These are phyloP conservation scores for Prunella fulvescens DNA, from an alignment of 2,113 vertebrate genomes.

Conservation along the genomic window DNA sequence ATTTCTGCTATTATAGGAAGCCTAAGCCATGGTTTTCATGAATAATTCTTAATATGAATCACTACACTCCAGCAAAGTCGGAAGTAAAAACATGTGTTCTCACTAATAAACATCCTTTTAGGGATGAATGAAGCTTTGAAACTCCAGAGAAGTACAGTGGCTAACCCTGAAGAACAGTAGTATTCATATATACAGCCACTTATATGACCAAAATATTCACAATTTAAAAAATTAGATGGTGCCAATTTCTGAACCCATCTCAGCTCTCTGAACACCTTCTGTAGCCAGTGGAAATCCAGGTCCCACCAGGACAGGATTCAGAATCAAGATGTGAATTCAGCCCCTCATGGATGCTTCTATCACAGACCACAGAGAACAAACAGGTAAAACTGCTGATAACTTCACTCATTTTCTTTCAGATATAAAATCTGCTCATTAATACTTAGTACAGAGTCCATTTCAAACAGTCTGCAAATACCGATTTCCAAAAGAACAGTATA, in stretches of 20 bases:
- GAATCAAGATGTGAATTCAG: neutral
- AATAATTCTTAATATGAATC: conserved; percentile 77
- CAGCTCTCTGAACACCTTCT: neutral
- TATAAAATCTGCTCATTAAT: neutral
- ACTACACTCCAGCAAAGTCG: conserved; percentile 66
- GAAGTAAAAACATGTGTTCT: conserved; percentile 56
- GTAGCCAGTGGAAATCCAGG: neutral
- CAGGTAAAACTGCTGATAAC: neutral
- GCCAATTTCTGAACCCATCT: neutral
- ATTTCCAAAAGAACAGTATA: neutral
- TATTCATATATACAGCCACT: neutral
- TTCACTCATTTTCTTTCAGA: neutral
- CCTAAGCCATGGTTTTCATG: conserved; percentile 71
- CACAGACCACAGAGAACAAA: neutral
- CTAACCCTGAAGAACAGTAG: neutral
- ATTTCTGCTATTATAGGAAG: conserved; percentile 78
- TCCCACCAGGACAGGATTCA: neutral
- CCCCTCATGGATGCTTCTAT: neutral
- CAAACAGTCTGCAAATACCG: neutral
- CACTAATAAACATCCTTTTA: conserved; percentile 44
- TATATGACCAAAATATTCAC: neutral
- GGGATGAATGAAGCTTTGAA: conserved; percentile 27
- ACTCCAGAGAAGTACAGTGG: neutral
- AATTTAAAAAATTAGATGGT: neutral
- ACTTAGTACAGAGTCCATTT: neutral